Evolutionary conservation across 1,140 invertebrate genomes (phyloP), one percentile per base, ranked within the genome.

Genomic region (Rhagoletis zephyria): DNA sequence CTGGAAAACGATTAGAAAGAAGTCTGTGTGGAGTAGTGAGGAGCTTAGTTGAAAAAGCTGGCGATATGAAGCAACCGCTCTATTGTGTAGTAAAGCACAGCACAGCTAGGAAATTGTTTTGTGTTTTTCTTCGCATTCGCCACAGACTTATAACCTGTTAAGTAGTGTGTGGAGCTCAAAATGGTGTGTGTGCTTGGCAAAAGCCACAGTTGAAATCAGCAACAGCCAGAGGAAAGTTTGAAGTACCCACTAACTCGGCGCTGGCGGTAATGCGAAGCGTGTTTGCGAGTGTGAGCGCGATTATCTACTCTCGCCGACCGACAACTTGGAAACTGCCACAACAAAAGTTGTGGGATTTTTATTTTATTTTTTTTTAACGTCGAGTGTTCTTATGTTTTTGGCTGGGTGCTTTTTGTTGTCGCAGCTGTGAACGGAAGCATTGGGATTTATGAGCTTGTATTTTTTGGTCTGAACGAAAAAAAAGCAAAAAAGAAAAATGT

Each of bases 171-270:
- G 42, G 14, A 51, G 70, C 74, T 56, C 74, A 81, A 81, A 81
- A 81, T 81, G 74, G 74, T 56, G 74, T 81, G 74, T 56, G 59
- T 81, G 74, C 19, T 81, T 81, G 14, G 74, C 48, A 81, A 81
- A 81, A 81, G 74, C 74, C 74, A 81, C 74, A 81, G 45, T 81
- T 81, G 74, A 81, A 81, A 81, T 56, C 74, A 56, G 74, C 74
- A 81, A 59, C 48, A 56, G 74, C 74, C 48, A 81, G 30, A 30
- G 30, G 30, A 30, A 30, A 81, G 74, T 81, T 81, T 81, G 16
- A 81, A 81, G 74, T 81, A 51, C 48, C 51, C 56, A 51, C 74
- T 56, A 51, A 81, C 74, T 51, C 30, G 30, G 1, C 30, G 30
- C n/a, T 59, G n/a, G 45, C 40, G 42, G 19, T 7, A n/a, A 6